Percentiles rank a stretch among this genome's conserved stretches.
Evolutionary conservation across 2,113 vertebrate species (phyloP).

Genomic region (Aspidoscelis tigris): DNA sequence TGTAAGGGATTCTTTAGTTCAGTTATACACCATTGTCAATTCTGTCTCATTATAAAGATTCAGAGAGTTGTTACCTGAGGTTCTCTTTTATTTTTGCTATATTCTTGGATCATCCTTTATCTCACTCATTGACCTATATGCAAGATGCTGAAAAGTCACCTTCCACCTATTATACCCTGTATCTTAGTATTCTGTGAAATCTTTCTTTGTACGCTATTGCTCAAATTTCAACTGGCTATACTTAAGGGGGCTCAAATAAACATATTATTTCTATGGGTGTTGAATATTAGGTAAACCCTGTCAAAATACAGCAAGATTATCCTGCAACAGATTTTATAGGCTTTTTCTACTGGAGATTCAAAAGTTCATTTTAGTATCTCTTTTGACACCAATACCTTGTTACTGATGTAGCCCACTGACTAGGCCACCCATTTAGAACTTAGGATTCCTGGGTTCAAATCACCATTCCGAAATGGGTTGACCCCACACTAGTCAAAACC

Average conservation of each 20-base stretch:
- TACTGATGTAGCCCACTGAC: too few species aligned
- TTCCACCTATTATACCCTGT: constrained; percentile 44
- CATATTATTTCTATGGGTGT: constrained; percentile 5
- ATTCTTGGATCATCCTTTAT: background rate
- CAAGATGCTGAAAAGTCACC: constrained; percentile 22
- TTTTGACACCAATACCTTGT: too few species aligned
- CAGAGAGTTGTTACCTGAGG: background rate
- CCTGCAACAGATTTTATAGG: background rate
- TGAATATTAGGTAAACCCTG: constrained; percentile 9
- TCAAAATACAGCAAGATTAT: fast-evolving
- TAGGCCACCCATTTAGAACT: too few species aligned
- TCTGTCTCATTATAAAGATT: background rate
- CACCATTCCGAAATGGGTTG: too few species aligned
- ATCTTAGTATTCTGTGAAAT: constrained; percentile 40
- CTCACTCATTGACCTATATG: background rate
- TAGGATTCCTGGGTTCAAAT: too few species aligned
- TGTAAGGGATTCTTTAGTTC: background rate
- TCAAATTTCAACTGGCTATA: background rate
- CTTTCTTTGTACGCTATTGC: background rate
- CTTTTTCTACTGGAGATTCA: background rate
- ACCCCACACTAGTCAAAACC: too few species aligned
- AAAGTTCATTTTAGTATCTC: background rate
- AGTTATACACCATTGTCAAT: background rate
- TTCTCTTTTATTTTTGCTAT: background rate
- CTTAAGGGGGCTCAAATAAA: background rate